Base-by-base conservation (phyloP, 2,888 invertebrate species). In the Cantharis lateralis region DNA sequence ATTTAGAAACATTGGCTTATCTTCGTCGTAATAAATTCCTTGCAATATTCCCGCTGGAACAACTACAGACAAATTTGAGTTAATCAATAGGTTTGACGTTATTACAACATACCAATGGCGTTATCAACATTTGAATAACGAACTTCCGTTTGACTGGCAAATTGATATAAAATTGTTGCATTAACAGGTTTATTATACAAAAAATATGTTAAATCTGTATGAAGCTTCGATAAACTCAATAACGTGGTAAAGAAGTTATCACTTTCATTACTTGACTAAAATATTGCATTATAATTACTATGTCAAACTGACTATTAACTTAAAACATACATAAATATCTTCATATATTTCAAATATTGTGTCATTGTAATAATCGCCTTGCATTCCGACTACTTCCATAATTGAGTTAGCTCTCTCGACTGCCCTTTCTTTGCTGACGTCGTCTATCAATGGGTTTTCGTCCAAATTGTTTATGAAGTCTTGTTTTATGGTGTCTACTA, bases 21-120 rank as follows among this genome's bases (percentile, higher is more conserved):
- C 71, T 15, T 71, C 64, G 66, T 84, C 63, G 63, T 63, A 85
- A 24, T 86, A 80, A 11, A 79, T 78, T 2, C 78, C 82, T 77
- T 84, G 84, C 4, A 86, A 69, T 32, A 86, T 82, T 10, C 84
- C 81, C n/a, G 84, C 82, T 7, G 84, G 82, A 68, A 86, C 70
- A 62, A 84, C 86, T 86, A 75, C 62, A 85, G 7, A 48, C 48
- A 48, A 84, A 63, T 10, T 63, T 63, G 16, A 63, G 16, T 13
- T 15, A 16, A 63, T 63, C 18, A 16, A 13, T 63, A 63, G 63
- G 10, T 0, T 0, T 16, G 11, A 15, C 63, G 18, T 63, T 16
- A 63, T 18, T 18, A 7, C 13, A 0, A 18, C 18, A 16, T 66
- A 66, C 64, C 24, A 20, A 66, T 20, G 9, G 64, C 20, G n/a